A percentile compares a stretch with the other conserved stretches of the same genome.
phyloP scores from a whole-genome alignment of 2,888 invertebrate genomes.

The Platerodrilus igneus region DNA sequence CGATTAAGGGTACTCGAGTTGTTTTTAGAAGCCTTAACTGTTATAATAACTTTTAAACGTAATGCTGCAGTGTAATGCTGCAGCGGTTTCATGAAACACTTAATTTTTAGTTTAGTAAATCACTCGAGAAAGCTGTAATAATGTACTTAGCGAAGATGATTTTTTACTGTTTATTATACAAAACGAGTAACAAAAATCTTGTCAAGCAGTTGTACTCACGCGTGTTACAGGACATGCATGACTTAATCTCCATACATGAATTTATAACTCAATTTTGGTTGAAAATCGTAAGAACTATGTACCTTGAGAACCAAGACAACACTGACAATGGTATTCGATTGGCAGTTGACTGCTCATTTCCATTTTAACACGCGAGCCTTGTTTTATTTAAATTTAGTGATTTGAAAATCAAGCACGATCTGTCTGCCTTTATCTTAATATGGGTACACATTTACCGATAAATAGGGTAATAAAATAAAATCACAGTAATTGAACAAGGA shows the following conservation, averaged over 20 bases:
- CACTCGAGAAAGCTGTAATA: too few species aligned
- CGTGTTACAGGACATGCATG: constrained; percentile 34
- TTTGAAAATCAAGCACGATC: constrained; percentile 25
- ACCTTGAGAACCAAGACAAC: constrained; percentile 31
- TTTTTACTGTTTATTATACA: too few species aligned
- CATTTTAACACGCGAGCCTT: constrained; percentile 28
- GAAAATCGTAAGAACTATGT: constrained; percentile 26
- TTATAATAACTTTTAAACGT: too few species aligned
- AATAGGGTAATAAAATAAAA: too few species aligned
- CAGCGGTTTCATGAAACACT: too few species aligned
- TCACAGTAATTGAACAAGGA: too few species aligned
- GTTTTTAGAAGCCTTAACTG: too few species aligned
- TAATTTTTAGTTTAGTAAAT: too few species aligned
- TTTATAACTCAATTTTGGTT: constrained; percentile 32
- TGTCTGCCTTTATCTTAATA: too few species aligned
- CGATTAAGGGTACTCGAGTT: constrained; percentile 11
- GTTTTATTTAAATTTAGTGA: constrained; percentile 30
- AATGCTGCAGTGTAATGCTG: too few species aligned
- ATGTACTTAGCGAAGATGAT: too few species aligned
- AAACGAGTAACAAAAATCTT: constrained; percentile 20
- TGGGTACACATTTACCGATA: too few species aligned
- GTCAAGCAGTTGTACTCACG: constrained; percentile 33
- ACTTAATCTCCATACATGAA: constrained; percentile 38
- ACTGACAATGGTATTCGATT: constrained; percentile 34
- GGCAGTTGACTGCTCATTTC: constrained; percentile 34